Base-by-base conservation (phyloP, 2,113 vertebrate species). In the Limanda limanda region DNA sequence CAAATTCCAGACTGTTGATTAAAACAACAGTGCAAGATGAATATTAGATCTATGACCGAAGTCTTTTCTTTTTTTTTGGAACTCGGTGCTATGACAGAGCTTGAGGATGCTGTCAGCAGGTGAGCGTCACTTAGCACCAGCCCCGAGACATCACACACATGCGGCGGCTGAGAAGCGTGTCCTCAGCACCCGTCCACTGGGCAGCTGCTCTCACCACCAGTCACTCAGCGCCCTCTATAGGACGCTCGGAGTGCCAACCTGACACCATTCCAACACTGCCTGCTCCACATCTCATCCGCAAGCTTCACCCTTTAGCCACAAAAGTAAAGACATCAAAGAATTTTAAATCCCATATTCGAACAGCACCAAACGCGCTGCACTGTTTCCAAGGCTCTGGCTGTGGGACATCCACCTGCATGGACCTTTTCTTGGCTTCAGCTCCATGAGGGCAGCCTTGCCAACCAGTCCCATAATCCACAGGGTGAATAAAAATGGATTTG, bases 401-500 rank as follows among this genome's bases (percentile, higher is more conserved):
- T 64, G 27, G 54, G 27, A 60, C 68, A 20, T 74, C 75, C 80
- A 78, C 76, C 84, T 83, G 86, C 79, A 68, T 18, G 52, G 58
- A 15, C 61, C 23, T 45, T 47, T 10, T 40, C 51, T 68, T 72
- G 82, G 82, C 88, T 73, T 21, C 1, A 27, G 31, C 35, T 14
- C 35, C 45, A 64, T 17, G 0, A 18, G 48, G 59, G 58, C 51
- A 56, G 72, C 42, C 58, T 42, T 79, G 84, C 85, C 84, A 85
- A 71, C 37, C 18, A 5, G 58, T 31, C 67, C 67, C 51, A 74
- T 88, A 91, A 89, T 90, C 88, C 92, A 81, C 74, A 25, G 78
- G 82, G 89, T 89, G 81, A 88, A 73, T 84, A 91, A 81, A 88
- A 88, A 88, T 89, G 87, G 90, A 90, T 90, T 90, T 86, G 79